Evolutionary conservation across 2,113 vertebrate genomes (phyloP).

Genomic region (Nycticebus coucang): DNA sequence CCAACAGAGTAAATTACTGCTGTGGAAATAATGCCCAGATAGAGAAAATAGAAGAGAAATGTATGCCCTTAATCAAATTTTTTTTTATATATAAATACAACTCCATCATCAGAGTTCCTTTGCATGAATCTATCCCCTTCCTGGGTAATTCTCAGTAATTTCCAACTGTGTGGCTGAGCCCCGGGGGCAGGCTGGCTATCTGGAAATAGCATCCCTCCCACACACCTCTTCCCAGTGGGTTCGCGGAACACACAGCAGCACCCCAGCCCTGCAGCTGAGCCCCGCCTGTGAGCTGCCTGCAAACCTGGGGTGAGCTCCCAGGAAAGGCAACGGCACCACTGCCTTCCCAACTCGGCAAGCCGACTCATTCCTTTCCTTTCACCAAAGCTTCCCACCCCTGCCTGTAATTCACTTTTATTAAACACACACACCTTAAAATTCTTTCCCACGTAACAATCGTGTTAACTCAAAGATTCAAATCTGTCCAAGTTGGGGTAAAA

Average conservation of each 20-base stretch:
- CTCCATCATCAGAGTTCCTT: conserved; percentile 81
- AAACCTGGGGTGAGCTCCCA: not conserved
- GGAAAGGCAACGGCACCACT: not conserved
- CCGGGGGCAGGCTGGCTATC: not conserved
- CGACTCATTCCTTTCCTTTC: not conserved
- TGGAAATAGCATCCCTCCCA: not conserved
- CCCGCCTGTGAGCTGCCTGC: not conserved
- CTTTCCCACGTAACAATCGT: not conserved
- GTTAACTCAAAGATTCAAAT: not conserved
- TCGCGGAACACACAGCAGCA: too few relatives aligned
- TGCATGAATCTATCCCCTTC: conserved; percentile 64
- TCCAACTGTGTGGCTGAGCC: not conserved
- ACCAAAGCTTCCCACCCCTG: not conserved
- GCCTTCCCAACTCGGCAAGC: too few relatives aligned
- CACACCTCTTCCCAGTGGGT: not conserved
- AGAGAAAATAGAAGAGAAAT: conserved; percentile 83
- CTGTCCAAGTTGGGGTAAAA: not conserved
- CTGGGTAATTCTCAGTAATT: conserved; percentile 58
- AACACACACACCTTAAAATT: not conserved
- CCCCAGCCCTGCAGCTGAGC: too few relatives aligned
- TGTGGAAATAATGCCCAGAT: conserved; percentile 83
- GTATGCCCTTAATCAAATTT: conserved; percentile 77
- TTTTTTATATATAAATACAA: conserved; percentile 64
- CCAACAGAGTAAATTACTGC: conserved; percentile 76
- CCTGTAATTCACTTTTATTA: not conserved